phyloP scores from a whole-genome alignment of 1,140 invertebrate genomes.

The Adelges cooleyi region DNA sequence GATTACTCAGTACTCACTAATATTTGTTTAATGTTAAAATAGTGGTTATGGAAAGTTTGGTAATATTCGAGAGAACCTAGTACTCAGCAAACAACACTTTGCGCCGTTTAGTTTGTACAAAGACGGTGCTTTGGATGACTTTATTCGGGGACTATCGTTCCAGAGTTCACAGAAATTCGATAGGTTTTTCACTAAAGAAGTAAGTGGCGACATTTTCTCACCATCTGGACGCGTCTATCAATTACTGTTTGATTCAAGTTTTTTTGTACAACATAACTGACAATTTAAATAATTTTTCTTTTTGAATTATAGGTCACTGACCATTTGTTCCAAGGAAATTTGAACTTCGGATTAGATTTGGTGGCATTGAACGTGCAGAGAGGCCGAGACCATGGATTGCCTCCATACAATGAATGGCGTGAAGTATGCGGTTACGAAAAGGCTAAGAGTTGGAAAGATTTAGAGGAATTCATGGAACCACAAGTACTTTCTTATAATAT shows the following conservation, averaged over 20 bases:
- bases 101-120: slow-evolving; percentile 43
- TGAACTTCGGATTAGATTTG: slow-evolving; percentile 50
- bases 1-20: too few relatives aligned
- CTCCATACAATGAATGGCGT: slow-evolving; percentile 55
- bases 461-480: slow-evolving; percentile 44
- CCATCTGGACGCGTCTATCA: too few relatives aligned
- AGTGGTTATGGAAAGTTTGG: slow-evolving; percentile 41
- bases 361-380: slow-evolving; percentile 57
- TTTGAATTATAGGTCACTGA: slow-evolving; percentile 44
- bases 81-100: slow-evolving; percentile 45
- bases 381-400: slow-evolving; percentile 55
- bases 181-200: slow-evolving; percentile 44
- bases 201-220: slow-evolving; percentile 34
- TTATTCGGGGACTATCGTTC: slow-evolving; percentile 44
- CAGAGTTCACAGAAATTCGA: slow-evolving; percentile 45
- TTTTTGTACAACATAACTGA: too few relatives aligned
- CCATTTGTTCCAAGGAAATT: slow-evolving; percentile 44
- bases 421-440: slow-evolving; percentile 47
- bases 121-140: slow-evolving; percentile 40
- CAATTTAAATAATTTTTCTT: too few relatives aligned
- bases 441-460: slow-evolving; percentile 44
- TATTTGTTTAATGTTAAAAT: slow-evolving; percentile 29
- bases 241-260: too few relatives aligned
- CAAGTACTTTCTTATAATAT: slow-evolving; percentile 40
- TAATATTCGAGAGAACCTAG: slow-evolving; percentile 41